These are phyloP conservation scores for Agonopterix arenella DNA, from an alignment of 2,888 invertebrate genomes.

Conservation along the genomic window DNA sequence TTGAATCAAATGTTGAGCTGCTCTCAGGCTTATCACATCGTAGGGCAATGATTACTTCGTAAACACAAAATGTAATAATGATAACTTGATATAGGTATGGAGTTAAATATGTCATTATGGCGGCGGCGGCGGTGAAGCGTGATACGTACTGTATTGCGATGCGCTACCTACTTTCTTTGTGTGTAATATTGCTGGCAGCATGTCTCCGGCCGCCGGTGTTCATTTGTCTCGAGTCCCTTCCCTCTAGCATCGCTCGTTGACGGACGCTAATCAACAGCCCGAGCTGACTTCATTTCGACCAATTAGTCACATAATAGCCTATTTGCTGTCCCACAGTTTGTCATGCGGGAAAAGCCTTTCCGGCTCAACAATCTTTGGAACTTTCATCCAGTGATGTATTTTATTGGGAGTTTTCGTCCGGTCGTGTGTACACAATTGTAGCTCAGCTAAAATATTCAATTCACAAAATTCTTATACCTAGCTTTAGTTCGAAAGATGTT, in stretches of 20 bases:
- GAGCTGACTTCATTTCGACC: background rate
- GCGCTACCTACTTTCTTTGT: slow-evolving; percentile 42
- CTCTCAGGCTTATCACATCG: too few relatives aligned
- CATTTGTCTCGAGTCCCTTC: slow-evolving; percentile 34
- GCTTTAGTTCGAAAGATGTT: too few relatives aligned
- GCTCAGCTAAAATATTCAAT: too few relatives aligned
- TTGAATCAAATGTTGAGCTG: too few relatives aligned
- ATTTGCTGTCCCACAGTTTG: background rate
- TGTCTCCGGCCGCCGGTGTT: slow-evolving; percentile 24
- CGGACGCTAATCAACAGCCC: slow-evolving; percentile 32
- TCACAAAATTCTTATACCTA: too few relatives aligned
- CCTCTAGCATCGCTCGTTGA: slow-evolving; percentile 21
- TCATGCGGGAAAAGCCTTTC: background rate
- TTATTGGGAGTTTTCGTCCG: too few relatives aligned
- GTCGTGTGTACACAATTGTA: too few relatives aligned
- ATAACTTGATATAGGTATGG: too few relatives aligned
- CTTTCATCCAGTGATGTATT: background rate
- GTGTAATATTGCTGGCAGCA: slow-evolving; percentile 26
- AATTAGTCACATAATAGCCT: background rate
- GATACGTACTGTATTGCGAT: background rate
- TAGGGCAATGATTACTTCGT: too few relatives aligned
- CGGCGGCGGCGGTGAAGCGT: slow-evolving; percentile 1
- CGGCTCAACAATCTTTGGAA: background rate
- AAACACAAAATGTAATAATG: background rate
- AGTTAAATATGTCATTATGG: too few relatives aligned